phyloP scores from a whole-genome alignment of 2,888 invertebrate species.

The Eurytoma californica region DNA sequence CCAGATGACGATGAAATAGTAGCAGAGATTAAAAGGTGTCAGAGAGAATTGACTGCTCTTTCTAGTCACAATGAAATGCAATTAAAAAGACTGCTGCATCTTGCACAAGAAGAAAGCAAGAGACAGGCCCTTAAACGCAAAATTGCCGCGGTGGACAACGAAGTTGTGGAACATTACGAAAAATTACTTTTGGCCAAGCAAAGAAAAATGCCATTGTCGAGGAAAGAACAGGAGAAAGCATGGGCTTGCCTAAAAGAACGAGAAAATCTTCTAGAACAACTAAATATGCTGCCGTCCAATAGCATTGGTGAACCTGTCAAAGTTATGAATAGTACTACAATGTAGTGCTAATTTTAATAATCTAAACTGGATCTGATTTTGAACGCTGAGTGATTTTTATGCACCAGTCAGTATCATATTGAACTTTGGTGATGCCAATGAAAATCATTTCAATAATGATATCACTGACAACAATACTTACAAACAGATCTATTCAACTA shows the following conservation, averaged over 20 bases:
- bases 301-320: conserved; percentile 67
- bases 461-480: conserved; percentile 45
- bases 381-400: conserved; percentile 7
- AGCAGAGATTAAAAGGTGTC: conserved; percentile 90
- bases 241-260: conserved; percentile 75
- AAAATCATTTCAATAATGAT: conserved; percentile 20
- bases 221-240: conserved; percentile 88
- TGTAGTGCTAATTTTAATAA: conserved; percentile 29
- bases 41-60: conserved; percentile 86
- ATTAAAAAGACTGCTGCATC: conserved; percentile 81
- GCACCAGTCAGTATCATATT: conserved; percentile 2
- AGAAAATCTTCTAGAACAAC: conserved; percentile 70
- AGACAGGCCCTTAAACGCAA: conserved; percentile 87
- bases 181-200: conserved; percentile 87
- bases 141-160: conserved; percentile 83
- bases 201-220: conserved; percentile 86
- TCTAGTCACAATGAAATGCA: conserved; percentile 88
- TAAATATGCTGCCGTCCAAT: conserved; percentile 71
- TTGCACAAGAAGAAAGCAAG: conserved; percentile 87
- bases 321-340: conserved; percentile 46
- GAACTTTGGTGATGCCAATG: conserved; percentile 21
- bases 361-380: not conserved
- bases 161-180: conserved; percentile 89
- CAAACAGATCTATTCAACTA: conserved; percentile 23
- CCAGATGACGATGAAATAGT: conserved; percentile 91